A percentile compares a stretch with the other conserved stretches of the same genome.
These are phyloP conservation scores for Calameuta filiformis DNA, from an alignment of 2,888 invertebrate species.

Conservation along the genomic window DNA sequence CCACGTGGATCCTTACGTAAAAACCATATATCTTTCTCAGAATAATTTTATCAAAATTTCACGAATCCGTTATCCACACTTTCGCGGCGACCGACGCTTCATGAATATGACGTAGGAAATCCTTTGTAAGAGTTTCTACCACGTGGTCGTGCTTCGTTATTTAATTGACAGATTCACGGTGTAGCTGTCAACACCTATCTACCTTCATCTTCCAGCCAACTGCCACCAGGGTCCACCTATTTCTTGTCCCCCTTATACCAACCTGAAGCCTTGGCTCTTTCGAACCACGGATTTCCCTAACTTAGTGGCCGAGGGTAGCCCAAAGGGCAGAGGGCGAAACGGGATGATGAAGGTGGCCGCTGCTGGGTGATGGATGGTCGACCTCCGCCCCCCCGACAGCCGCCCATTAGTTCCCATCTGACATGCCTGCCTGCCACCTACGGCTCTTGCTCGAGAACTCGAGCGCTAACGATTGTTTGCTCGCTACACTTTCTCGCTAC, in stretches of 20 bases:
- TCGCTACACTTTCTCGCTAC: slow-evolving; percentile 21
- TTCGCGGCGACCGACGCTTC: not conserved
- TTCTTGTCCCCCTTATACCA: slow-evolving; percentile 19
- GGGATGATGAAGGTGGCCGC: slow-evolving; percentile 43
- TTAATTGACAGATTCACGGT: slow-evolving; percentile 25
- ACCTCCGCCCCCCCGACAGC: slow-evolving; percentile 43
- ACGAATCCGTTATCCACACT: not conserved
- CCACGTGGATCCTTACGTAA: not conserved
- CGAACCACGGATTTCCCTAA: slow-evolving; percentile 34
- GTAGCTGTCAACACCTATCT: slow-evolving; percentile 29
- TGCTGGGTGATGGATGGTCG: slow-evolving; percentile 45
- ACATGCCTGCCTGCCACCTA: slow-evolving; percentile 33
- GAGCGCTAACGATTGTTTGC: slow-evolving; percentile 38
- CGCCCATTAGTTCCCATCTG: slow-evolving; percentile 47
- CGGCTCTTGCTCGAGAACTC: slow-evolving; percentile 15
- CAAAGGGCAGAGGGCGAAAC: slow-evolving; percentile 24
- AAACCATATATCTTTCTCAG: not conserved
- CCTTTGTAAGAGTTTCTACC: not conserved
- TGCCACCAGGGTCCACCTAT: slow-evolving; percentile 27
- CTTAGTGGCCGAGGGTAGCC: slow-evolving; percentile 27
- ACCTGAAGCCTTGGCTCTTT: slow-evolving; percentile 24
- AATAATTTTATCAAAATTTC: not conserved
- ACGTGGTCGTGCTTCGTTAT: slow-evolving; percentile 9
- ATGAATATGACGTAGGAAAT: not conserved
- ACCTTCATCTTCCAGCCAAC: slow-evolving; percentile 27